Evolutionary conservation across 2,113 vertebrate genomes (phyloP).

Genomic region (Rana temporaria): DNA sequence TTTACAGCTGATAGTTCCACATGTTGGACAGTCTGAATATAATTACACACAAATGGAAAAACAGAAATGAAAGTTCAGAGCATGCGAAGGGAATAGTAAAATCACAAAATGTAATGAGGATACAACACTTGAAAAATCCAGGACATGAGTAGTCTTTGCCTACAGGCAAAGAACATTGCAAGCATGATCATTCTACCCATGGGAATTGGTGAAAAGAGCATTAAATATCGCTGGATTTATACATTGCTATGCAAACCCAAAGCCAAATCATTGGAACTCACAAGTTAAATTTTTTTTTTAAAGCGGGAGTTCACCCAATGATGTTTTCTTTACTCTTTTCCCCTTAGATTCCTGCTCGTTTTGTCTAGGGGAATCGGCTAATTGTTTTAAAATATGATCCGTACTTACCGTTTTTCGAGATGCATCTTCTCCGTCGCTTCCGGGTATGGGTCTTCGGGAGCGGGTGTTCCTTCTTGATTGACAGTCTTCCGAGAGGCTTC

Average conservation of each 20-base stretch:
- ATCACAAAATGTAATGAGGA: conserved; percentile 35
- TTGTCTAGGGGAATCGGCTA: too few species aligned
- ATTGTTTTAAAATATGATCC: too few species aligned
- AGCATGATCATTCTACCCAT: conserved; percentile 30
- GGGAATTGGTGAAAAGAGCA: conserved; percentile 24
- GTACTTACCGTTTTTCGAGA: too few species aligned
- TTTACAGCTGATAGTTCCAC: neutral
- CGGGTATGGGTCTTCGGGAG: too few species aligned
- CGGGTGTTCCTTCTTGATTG: too few species aligned
- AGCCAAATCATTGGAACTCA: conserved; percentile 17
- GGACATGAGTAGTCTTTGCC: conserved; percentile 23
- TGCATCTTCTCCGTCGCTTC: too few species aligned
- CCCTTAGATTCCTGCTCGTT: too few species aligned
- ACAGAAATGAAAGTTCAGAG: conserved; percentile 1
- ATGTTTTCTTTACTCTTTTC: too few species aligned
- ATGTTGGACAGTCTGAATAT: neutral
- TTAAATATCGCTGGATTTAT: conserved; percentile 30
- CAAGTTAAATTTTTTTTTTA: too few species aligned
- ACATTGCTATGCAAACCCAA: conserved; percentile 36
- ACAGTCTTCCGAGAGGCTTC: too few species aligned
- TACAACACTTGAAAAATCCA: conserved; percentile 21
- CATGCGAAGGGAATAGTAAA: conserved; percentile 28
- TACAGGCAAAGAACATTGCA: conserved; percentile 29
- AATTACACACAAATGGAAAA: conserved; percentile 4
- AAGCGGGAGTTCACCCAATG: too few species aligned